These are phyloP conservation scores for Spisula subtruncata DNA, from an alignment of 2,888 invertebrate species.

Conservation along the genomic window DNA sequence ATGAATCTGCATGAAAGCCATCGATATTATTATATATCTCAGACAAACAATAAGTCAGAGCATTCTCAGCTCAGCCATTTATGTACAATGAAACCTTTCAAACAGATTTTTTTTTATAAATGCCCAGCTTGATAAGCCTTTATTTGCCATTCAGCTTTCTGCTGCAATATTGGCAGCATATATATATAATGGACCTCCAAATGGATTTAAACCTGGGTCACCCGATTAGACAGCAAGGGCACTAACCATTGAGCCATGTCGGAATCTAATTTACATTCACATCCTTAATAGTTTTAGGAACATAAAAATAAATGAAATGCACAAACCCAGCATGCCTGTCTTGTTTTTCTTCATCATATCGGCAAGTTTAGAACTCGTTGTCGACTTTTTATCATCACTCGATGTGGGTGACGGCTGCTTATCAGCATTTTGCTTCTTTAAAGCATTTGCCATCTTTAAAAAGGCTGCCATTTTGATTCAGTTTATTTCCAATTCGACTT, in stretches of 20 bases:
- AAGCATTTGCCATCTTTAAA: conserved; percentile 63
- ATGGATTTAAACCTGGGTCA: too few species aligned
- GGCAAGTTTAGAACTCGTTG: conserved; percentile 44
- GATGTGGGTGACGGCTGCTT: conserved; percentile 54
- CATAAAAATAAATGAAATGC: background rate
- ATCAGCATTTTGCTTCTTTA: conserved; percentile 53
- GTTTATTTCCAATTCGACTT: background rate
- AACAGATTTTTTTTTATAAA: background rate
- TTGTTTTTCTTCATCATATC: conserved; percentile 64
- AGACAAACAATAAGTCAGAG: background rate
- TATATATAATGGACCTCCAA: too few species aligned
- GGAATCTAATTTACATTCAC: background rate
- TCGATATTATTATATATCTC: too few species aligned
- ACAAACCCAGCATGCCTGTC: conserved; percentile 54
- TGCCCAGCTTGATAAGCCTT: too few species aligned
- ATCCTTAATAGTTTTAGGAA: background rate
- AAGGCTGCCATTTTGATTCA: conserved; percentile 57
- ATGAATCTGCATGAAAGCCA: too few species aligned
- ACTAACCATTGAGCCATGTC: too few species aligned
- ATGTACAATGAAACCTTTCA: background rate
- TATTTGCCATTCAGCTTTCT: too few species aligned
- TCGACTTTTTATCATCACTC: conserved; percentile 61
- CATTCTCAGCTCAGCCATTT: background rate
- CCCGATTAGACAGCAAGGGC: too few species aligned
- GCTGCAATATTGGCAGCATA: too few species aligned